Evolutionary conservation across 2,888 invertebrate genomes (phyloP).

Genomic region (Synanthedon vespiformis): DNA sequence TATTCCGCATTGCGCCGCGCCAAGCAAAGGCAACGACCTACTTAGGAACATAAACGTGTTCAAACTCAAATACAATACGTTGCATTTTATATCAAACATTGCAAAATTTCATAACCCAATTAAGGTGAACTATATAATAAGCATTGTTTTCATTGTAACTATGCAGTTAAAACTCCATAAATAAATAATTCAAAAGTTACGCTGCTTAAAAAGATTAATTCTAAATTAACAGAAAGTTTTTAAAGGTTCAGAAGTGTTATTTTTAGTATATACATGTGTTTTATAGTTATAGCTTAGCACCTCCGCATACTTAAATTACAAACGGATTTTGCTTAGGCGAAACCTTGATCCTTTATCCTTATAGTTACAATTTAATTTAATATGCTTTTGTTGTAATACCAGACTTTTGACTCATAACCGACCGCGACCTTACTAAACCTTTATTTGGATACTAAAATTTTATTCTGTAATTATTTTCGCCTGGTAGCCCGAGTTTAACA

Average conservation of each 20-base stretch:
- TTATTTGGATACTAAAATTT: neutral
- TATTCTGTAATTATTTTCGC: neutral
- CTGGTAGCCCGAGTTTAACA: neutral
- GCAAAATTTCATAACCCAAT: neutral
- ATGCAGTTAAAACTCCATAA: no score
- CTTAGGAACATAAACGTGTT: neutral
- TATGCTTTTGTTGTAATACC: neutral
- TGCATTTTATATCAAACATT: neutral
- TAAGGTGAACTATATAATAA: no score
- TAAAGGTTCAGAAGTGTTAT: no score
- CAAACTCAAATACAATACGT: neutral
- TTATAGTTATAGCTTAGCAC: no score
- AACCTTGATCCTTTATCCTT: neutral
- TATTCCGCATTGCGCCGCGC: slow-evolving; percentile 7
- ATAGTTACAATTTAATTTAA: neutral
- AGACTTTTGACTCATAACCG: neutral
- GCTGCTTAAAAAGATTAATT: no score
- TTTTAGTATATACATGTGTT: no score
- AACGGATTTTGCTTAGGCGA: neutral
- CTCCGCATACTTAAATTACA: no score
- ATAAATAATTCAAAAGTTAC: no score
- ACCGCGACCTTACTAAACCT: neutral
- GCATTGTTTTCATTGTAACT: no score
- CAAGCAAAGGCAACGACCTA: neutral
- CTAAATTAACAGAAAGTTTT: no score